Base-by-base conservation (phyloP, 1,140 invertebrate genomes). In the Calliopsis andreniformis region DNA sequence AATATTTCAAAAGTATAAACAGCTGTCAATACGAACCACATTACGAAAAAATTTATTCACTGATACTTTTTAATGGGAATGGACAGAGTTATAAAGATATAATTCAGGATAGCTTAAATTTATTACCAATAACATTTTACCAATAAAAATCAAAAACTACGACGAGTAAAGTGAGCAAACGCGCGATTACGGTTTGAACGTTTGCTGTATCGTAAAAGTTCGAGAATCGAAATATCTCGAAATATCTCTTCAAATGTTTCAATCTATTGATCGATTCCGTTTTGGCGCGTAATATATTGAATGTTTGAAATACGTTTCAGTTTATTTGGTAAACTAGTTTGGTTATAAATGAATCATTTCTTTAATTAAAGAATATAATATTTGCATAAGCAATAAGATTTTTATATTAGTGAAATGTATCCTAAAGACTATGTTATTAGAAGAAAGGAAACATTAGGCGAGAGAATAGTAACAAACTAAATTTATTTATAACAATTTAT, bases 1-100 rank as follows among this genome's bases (percentile, higher is more conserved):
- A 84, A 67, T 20, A 87, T 78, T 76, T 87, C 85, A 0, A 86
- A 76, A 32, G 56, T 73, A 62, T 75, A 88, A 51, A 78, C 68
- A 70, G 83, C 71, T 16, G 87, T 18, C 20, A 88, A 8, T 49
- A 79, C 63, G 1, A 79, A 75, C 84, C 73, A 88, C 70, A 88
- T 66, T 23, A 62, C 30, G 61, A 51, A 77, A 68, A 39, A 79
- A 86, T 84, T 82, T 82, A 56, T 42, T 62, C n/a, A 63, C 43
- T 78, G 77, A 83, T 80, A 70, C 16, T 25, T 76, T 73, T 76
- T 42, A 59, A 14, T 12, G 8, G 0, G 18, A 53, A 10, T 39
- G 47, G 45, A 1, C 30, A 1, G n/a, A n/a, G n/a, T n/a, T n/a
- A n/a, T 2, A 28, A 32, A 0, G 45, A 63, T 45, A 58, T 35